phyloP scores from a whole-genome alignment of 2,797 vertebrate species.

The Anguilla megastoma region DNA sequence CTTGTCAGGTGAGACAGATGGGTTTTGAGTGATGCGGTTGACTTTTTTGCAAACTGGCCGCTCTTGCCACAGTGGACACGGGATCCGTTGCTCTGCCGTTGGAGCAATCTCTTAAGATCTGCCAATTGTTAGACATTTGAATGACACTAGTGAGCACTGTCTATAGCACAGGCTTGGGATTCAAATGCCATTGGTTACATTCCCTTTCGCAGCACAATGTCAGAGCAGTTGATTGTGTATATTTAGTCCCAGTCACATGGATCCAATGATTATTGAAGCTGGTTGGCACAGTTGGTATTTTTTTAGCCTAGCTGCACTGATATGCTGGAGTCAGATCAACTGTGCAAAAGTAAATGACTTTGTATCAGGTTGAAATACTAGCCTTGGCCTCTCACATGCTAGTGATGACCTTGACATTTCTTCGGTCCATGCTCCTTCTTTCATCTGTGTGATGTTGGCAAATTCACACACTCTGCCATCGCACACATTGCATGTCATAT shows the following conservation, averaged over 20 bases:
- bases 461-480: no score
- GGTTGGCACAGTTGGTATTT: no score
- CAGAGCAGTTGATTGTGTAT: not conserved
- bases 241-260: not conserved
- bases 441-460: no score
- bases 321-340: no score
- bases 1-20: not conserved
- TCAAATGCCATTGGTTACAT: not conserved
- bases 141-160: not conserved
- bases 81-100: not conserved
- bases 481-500: no score
- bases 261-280: not conserved
- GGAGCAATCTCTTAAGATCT: not conserved
- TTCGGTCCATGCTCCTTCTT: no score
- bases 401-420: no score
- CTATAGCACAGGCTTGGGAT: not conserved
- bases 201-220: not conserved
- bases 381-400: no score
- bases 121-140: not conserved
- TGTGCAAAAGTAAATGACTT: not conserved
- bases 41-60: not conserved
- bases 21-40: not conserved
- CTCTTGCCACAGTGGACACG: not conserved
- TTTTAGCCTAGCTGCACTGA: no score
- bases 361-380: not conserved